A percentile compares a stretch with the other conserved stretches of the same genome.
Conservation (phyloP, 2,888 invertebrate species). For the Hydropsyche betteni region DNA sequence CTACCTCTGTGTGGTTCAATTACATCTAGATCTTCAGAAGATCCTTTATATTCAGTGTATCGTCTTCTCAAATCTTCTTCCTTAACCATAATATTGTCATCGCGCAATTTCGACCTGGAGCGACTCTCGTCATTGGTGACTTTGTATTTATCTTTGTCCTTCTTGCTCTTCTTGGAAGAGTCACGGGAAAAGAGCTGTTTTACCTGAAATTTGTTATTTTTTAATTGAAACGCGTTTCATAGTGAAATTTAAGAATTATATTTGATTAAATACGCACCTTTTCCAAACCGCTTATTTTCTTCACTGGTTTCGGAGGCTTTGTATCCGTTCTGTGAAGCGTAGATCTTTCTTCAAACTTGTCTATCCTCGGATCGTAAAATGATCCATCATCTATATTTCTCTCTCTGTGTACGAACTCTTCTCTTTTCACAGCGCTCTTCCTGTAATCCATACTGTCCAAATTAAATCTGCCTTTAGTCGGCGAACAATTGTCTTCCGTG, state of each 20-base stretch:
- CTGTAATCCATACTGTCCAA: slow-evolving; percentile 52
- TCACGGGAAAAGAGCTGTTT: slow-evolving; percentile 80
- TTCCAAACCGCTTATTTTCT: slow-evolving; percentile 76
- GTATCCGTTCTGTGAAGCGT: slow-evolving; percentile 62
- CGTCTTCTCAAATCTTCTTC: slow-evolving; percentile 67
- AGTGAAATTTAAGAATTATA: slow-evolving; percentile 32
- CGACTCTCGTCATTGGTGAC: slow-evolving; percentile 48
- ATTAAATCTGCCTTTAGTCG: slow-evolving; percentile 54
- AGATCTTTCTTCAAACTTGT: slow-evolving; percentile 68
- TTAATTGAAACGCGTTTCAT: not conserved
- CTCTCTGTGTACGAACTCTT: slow-evolving; percentile 65
- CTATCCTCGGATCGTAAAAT: slow-evolving; percentile 71
- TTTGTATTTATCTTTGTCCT: slow-evolving; percentile 69
- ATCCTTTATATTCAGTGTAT: slow-evolving; percentile 70
- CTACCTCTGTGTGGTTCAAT: slow-evolving; percentile 53
- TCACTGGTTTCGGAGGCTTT: slow-evolving; percentile 70
- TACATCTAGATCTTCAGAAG: slow-evolving; percentile 64
- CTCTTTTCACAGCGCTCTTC: slow-evolving; percentile 61
- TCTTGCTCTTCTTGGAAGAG: slow-evolving; percentile 74
- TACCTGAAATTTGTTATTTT: slow-evolving; percentile 60
- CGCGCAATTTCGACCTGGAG: slow-evolving; percentile 62
- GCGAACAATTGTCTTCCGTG: slow-evolving; percentile 68
- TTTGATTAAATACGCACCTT: slow-evolving; percentile 64
- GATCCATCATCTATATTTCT: slow-evolving; percentile 74
- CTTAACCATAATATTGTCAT: slow-evolving; percentile 60